Evolutionary conservation across 2,888 invertebrate species (phyloP).

Genomic region (Corbicula japonica): DNA sequence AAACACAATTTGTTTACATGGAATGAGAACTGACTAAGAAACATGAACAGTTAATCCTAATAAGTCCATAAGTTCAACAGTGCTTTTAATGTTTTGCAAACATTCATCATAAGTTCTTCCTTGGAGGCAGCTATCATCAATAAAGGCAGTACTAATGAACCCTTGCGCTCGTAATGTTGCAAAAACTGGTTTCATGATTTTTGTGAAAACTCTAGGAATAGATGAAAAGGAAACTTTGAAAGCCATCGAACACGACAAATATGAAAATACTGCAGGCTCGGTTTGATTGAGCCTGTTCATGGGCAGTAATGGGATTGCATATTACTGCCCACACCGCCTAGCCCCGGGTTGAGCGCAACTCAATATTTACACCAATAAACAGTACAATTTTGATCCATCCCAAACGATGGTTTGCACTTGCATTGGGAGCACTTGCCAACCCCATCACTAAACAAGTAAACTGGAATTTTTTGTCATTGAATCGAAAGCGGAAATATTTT

Average conservation of each 20-base stretch:
- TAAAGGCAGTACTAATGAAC: background rate
- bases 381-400: too few relatives aligned
- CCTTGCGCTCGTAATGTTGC: background rate
- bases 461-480: constrained; percentile 4
- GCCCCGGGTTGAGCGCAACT: too few relatives aligned
- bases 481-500: constrained; percentile 6
- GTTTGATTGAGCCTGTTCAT: too few relatives aligned
- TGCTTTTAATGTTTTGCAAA: background rate
- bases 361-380: too few relatives aligned
- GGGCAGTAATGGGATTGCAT: too few relatives aligned
- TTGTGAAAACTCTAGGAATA: background rate
- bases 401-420: too few relatives aligned
- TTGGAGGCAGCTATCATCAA: constrained; percentile 10
- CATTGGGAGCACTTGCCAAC: background rate
- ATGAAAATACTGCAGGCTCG: too few relatives aligned
- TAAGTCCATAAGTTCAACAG: background rate
- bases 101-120: constrained; percentile 6
- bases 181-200: constrained; percentile 13
- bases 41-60: constrained; percentile 1
- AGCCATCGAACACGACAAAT: too few relatives aligned
- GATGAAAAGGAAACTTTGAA: too few relatives aligned
- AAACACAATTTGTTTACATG: constrained; percentile 3
- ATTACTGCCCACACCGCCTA: too few relatives aligned
- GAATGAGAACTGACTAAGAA: background rate
- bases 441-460: background rate